A percentile compares a stretch with the other conserved stretches of the same genome.
Evolutionary conservation across 53 echinoderm and acorn worm species (phyloP).

Genomic region (Pentamera pediparva): DNA sequence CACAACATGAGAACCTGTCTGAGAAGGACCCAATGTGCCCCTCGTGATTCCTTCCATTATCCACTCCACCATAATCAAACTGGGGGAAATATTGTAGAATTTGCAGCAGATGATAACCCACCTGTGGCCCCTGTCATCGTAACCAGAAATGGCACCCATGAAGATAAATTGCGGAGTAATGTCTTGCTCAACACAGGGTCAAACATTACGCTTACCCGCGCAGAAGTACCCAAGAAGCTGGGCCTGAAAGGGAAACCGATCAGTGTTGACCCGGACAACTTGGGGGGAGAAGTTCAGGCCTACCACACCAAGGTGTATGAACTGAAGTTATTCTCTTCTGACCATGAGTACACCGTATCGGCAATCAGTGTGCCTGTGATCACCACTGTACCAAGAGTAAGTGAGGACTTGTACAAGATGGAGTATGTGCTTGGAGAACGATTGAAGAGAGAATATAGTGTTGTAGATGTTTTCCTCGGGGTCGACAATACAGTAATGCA

Average conservation of each 20-base stretch:
- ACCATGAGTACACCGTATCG: constrained; percentile 14
- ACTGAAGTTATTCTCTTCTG: constrained; percentile 1
- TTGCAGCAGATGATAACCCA: not conserved
- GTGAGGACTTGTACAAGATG: not conserved
- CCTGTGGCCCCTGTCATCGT: constrained; percentile 9
- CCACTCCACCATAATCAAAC: not conserved
- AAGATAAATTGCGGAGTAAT: not conserved
- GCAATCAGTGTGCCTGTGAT: constrained; percentile 39
- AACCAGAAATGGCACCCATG: not conserved
- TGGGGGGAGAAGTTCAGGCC: constrained; percentile 25
- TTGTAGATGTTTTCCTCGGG: constrained; percentile 27
- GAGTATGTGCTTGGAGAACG: not conserved
- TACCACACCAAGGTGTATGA: constrained; percentile 22
- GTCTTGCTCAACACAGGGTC: constrained; percentile 49
- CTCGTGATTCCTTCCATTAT: not conserved
- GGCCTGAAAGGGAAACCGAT: constrained; percentile 32
- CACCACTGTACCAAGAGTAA: constrained; percentile 15
- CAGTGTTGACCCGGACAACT: not conserved
- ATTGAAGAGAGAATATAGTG: constrained; percentile 9
- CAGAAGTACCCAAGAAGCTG: constrained; percentile 19
- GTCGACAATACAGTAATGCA: constrained; percentile 29
- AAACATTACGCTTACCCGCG: constrained; percentile 32
- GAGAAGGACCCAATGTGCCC: not conserved
- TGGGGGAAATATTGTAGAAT: not conserved
- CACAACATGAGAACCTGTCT: constrained; percentile 44